These are phyloP conservation scores for Alaudala cheleensis DNA, from an alignment of 2,113 vertebrate species.

Conservation along the genomic window DNA sequence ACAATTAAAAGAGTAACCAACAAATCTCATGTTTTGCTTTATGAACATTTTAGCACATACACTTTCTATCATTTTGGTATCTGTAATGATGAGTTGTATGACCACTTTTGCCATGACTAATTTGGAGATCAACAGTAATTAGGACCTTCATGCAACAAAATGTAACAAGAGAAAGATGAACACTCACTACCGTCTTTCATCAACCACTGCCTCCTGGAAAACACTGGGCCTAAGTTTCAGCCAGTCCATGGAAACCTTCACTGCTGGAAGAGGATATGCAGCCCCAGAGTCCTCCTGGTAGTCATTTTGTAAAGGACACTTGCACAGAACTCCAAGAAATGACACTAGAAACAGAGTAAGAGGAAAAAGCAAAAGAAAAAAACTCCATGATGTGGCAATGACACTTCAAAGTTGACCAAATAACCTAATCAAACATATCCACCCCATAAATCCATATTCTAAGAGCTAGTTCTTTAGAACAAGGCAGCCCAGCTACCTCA, in stretches of 20 bases:
- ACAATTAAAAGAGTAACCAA: not conserved
- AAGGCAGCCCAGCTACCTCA: not conserved
- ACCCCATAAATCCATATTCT: not conserved
- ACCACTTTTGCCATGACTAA: not conserved
- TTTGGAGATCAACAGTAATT: not conserved
- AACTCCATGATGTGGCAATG: not conserved
- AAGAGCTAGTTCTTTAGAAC: not conserved
- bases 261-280: slow-evolving; percentile 92
- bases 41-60: not conserved
- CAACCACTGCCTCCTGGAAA: slow-evolving; percentile 87
- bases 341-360: slow-evolving; percentile 80
- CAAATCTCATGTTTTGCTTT: not conserved
- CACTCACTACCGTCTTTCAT: slow-evolving; percentile 91
- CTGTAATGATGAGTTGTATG: not conserved
- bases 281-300: slow-evolving; percentile 86
- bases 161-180: slow-evolving; percentile 16
- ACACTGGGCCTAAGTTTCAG: slow-evolving; percentile 87
- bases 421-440: not conserved
- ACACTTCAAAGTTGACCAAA: not conserved
- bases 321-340: slow-evolving; percentile 94
- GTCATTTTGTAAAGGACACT: slow-evolving; percentile 87
- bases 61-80: not conserved
- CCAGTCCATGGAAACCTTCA: slow-evolving; percentile 98
- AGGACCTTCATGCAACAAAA: not conserved
- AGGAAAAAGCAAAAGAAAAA: not conserved